These are phyloP conservation scores for Salvelinus fontinalis DNA, from an alignment of 2,113 vertebrate genomes.

Conservation along the genomic window DNA sequence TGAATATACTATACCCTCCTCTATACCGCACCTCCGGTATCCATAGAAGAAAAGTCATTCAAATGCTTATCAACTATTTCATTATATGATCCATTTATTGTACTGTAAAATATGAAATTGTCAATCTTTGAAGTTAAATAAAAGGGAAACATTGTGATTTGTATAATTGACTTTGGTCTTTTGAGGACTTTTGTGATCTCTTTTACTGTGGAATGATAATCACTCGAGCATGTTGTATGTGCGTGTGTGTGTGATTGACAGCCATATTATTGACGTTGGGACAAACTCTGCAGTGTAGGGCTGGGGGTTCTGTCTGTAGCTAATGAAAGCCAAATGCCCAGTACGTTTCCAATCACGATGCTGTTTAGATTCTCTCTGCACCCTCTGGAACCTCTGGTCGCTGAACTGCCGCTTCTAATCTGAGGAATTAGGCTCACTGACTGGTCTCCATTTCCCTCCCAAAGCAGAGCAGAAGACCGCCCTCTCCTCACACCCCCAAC, in stretches of 20 bases:
- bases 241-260: conserved; percentile 55
- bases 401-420: conserved; percentile 69
- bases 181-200: neutral
- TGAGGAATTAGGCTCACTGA: conserved; percentile 55
- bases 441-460: neutral
- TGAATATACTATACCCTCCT: too few relatives aligned
- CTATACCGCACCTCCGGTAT: too few relatives aligned
- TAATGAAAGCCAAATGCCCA: conserved; percentile 68
- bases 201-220: conserved; percentile 27
- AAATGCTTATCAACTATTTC: too few relatives aligned
- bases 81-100: neutral
- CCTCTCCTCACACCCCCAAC: conserved; percentile 37
- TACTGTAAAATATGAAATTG: neutral
- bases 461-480: conserved; percentile 30
- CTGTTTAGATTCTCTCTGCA: conserved; percentile 62
- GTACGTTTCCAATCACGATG: conserved; percentile 56
- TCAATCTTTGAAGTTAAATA: neutral
- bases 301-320: conserved; percentile 51
- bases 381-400: conserved; percentile 53
- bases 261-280: conserved; percentile 25
- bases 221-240: conserved; percentile 29
- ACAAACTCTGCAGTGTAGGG: conserved; percentile 32
- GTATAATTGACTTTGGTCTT: neutral
- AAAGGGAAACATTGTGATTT: conserved; percentile 8
- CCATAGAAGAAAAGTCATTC: too few relatives aligned